Evolutionary conservation across 2,888 invertebrate species (phyloP), one percentile per base, ranked within the genome.

Genomic region (Euclidia mi): DNA sequence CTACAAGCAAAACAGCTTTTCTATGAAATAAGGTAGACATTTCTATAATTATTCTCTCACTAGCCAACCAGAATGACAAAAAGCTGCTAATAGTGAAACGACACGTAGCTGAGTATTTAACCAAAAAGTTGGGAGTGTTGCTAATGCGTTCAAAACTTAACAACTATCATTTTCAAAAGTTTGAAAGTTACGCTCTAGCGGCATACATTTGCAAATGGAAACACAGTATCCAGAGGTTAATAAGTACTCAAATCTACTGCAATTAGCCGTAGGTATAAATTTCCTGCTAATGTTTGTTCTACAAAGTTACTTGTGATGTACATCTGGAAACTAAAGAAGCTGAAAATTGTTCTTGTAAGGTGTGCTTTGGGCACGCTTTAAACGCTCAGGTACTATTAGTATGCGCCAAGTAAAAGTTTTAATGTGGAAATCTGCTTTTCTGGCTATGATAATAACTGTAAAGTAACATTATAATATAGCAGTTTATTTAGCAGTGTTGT

Each of bases 401-500:
- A 52, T 42, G 45, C 46, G 32, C 47, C 34, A 37, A 31, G 38
- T 10, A 31, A 44, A 67, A 70, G 78, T 78, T 74, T 71, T 65
- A 76, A 69, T 70, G 76, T 42, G 49, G 47, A 34, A 17, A 20
- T 43, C 71, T 69, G 64, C 59, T 55, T 51, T 43, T 65, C 62
- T 65, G 46, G 56, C 64, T 56, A 55, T 41, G 42, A 69, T 76
- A 69, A 73, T 78, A 76, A 70, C 69, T 53, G 65, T 52, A 68
- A 52, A 70, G 64, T 71, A 72, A 41, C 67, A 70, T 64, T 79
- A 65, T 34, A 15, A 20, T 28, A 29, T 28, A 42, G 7, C 17
- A 12, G 10, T 42, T 14, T 11, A 28, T n/a, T 42, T 64, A 78
- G 67, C 61, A 75, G 74, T 65, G 66, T 78, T 76, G 78, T 76